Percentiles rank a stretch among this genome's conserved stretches.
These are phyloP conservation scores for Fragum whitleyi DNA, from an alignment of 2,888 invertebrate genomes.

Conservation along the genomic window DNA sequence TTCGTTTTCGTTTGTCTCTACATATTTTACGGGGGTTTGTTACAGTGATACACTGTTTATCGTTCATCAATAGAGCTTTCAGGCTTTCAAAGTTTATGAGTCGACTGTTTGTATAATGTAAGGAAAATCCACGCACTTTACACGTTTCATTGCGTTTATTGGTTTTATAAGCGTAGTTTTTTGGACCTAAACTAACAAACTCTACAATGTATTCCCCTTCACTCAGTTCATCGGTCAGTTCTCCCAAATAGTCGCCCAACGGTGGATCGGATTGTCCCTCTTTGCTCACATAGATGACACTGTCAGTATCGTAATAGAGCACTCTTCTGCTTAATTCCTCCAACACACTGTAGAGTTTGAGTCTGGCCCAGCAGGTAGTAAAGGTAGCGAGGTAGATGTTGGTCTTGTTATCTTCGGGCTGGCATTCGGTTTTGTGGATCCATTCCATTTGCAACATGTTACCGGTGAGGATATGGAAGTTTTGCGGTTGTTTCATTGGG, in stretches of 20 bases:
- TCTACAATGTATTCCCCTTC: constrained; percentile 60
- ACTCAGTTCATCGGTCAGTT: constrained; percentile 82
- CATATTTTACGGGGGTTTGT: constrained; percentile 60
- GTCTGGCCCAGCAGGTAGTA: constrained; percentile 54
- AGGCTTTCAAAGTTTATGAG: constrained; percentile 48
- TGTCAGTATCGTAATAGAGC: constrained; percentile 74
- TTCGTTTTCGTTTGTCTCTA: constrained; percentile 88
- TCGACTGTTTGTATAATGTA: constrained; percentile 60
- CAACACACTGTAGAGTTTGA: constrained; percentile 52
- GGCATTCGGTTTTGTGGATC: constrained; percentile 43
- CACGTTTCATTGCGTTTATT: constrained; percentile 32
- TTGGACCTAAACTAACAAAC: constrained; percentile 80
- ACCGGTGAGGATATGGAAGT: constrained; percentile 38
- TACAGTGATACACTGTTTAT: constrained; percentile 21
- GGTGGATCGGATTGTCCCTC: constrained; percentile 59
- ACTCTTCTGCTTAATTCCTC: constrained; percentile 36
- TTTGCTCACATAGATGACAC: constrained; percentile 75
- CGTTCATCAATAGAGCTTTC: constrained; percentile 27
- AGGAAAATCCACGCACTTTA: constrained; percentile 71
- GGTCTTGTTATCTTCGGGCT: constrained; percentile 41
- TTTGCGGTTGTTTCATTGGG: constrained; percentile 31
- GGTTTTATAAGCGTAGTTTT: constrained; percentile 79
- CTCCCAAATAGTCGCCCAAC: constrained; percentile 77
- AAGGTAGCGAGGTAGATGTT: constrained; percentile 52
- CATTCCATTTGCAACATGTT: constrained; percentile 50